Base-by-base conservation (phyloP, 2,113 vertebrate species). In the Nansenia antarctica region DNA sequence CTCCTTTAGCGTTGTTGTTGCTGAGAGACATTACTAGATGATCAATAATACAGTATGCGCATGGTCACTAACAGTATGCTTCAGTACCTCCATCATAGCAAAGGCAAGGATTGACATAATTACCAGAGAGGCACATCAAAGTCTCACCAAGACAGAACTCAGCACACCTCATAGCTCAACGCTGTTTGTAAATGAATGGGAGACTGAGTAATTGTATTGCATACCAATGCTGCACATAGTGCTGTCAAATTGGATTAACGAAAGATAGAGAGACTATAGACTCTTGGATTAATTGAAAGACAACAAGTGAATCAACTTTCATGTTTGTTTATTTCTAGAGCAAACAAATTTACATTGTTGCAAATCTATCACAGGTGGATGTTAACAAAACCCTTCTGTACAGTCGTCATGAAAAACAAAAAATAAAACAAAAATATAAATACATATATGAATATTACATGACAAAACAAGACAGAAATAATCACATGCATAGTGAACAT, bases 341-440 rank as follows among this genome's bases (percentile, higher is more conserved):
- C 95, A 96, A 96, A 98, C 94, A 90, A 89, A 93, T 91, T 91
- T 87, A 83, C 90, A 87, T 90, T 86, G 94, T 93, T 94, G 95
- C 95, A 97, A 96, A 96, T 95, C 94, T 94, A 96, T 94, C 94
- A 98, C 94, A 85, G 84, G 80, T 94, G 93, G 92, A 94, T 94
- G 93, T 94, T 93, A 95, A 94, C 89, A 91, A 94, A 93, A 94
- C 63, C 29, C 26, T 77, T 93, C 93, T 98, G 96, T 98, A 97
- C 96, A 98, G 90, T 94, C 89, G 90, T 91, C 90, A 91, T 95
- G 91, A 91, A 93, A 92, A 92, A 93, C 52, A 89, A 91, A 94
- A n/a, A 92, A 92, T 94, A 90, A 93, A 93, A 92, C 88, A 92
- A 94, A 91, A 88, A 92, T 95, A 95, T 96, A 98, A 96, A 98